Evolutionary conservation across 2,797 vertebrate genomes (phyloP).

Genomic region (Hypotaenidia okinawae): DNA sequence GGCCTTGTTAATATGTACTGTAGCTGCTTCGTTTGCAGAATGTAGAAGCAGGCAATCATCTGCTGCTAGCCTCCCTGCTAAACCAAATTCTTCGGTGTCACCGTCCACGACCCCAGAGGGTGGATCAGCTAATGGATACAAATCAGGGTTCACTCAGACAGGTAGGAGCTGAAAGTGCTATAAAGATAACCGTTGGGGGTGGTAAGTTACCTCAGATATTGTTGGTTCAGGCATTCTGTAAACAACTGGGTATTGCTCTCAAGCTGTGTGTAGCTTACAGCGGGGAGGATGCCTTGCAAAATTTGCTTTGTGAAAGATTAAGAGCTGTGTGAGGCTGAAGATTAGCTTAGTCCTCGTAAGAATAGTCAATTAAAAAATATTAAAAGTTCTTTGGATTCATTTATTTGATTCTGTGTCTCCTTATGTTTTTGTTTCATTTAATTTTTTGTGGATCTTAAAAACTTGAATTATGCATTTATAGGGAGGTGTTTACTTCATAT

Average conservation of each 20-base stretch:
- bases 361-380: not conserved
- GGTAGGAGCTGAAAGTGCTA: constrained; percentile 79
- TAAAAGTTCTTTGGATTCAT: not conserved
- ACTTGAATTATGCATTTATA: not conserved
- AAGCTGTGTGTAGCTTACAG: not conserved
- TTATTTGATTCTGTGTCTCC: not conserved
- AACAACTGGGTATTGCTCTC: constrained; percentile 22
- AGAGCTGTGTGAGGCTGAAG: not conserved
- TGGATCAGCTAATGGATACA: constrained; percentile 88
- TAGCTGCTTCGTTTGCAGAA: constrained; percentile 83
- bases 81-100: constrained; percentile 89
- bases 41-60: constrained; percentile 92
- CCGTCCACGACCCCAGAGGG: constrained; percentile 88
- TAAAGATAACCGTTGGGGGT: constrained; percentile 52
- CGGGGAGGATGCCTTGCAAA: not conserved
- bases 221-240: constrained; percentile 12
- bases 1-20: constrained; percentile 64
- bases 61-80: constrained; percentile 84
- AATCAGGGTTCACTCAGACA: constrained; percentile 89
- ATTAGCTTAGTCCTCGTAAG: not conserved
- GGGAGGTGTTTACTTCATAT: not conserved
- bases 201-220: not conserved
- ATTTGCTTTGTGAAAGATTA: not conserved
- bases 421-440: not conserved
- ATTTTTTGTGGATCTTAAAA: not conserved